These are phyloP conservation scores for Ctenochaetus hawaiiensis DNA, from an alignment of 2,797 vertebrate species.

Conservation along the genomic window DNA sequence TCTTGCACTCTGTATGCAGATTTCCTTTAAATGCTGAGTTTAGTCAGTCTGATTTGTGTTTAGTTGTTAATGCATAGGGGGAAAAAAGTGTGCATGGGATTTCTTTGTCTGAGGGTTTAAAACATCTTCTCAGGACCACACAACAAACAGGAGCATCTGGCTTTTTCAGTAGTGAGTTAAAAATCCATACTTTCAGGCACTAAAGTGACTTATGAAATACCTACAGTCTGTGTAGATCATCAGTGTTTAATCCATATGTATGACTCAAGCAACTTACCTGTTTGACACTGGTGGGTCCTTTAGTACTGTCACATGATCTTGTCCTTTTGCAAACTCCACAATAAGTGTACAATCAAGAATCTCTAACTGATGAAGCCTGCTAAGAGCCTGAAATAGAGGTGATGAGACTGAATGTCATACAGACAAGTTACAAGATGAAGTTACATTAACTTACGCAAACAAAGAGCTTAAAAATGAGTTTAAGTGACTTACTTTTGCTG, in stretches of 20 bases:
- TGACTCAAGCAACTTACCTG: slow-evolving; percentile 66
- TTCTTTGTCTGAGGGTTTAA: neutral
- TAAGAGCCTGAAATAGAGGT: slow-evolving; percentile 86
- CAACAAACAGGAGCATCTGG: neutral
- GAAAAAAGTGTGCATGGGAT: too few species aligned
- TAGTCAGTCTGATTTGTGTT: neutral
- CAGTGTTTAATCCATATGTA: too few species aligned
- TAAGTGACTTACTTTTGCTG: slow-evolving; percentile 85
- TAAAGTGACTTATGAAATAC: neutral
- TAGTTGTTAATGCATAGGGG: too few species aligned
- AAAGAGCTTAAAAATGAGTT: neutral
- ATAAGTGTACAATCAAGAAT: slow-evolving; percentile 92
- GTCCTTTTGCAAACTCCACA: slow-evolving; percentile 93
- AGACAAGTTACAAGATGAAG: neutral
- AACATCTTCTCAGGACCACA: neutral
- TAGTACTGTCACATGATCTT: slow-evolving; percentile 86
- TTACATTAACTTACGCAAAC: neutral
- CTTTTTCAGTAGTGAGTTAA: neutral
- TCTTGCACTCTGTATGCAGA: neutral
- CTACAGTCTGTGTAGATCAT: neutral
- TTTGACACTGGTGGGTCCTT: slow-evolving; percentile 87
- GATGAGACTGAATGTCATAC: neutral
- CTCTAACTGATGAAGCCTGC: slow-evolving; percentile 93
- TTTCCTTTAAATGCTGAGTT: neutral
- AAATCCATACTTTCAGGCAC: neutral